Base-by-base conservation (phyloP, 2,888 invertebrate genomes). In the Caenorhabditis panamensis region DNA sequence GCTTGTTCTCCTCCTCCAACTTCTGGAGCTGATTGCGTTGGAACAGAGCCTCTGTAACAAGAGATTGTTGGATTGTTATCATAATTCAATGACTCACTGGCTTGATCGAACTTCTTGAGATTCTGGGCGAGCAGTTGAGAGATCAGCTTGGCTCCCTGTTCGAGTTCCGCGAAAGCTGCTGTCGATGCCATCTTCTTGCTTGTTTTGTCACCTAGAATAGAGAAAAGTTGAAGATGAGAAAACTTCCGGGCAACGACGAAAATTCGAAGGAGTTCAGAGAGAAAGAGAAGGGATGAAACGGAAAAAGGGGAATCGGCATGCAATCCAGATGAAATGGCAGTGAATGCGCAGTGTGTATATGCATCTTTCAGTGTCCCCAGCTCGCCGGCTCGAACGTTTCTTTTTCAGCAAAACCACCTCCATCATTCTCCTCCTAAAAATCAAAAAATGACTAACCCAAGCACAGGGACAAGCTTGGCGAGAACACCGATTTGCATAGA, bases 1-100 rank as follows among this genome's bases (percentile, higher is more conserved):
- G 63, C 6, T n/a, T 77, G 31, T 86, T 85, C 31, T 86, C 86
- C n/a, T 68, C 81, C n/a, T 86, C 83, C 54, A 91, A 69, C 44
- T 80, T 76, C 16, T 49, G 56, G 16, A 84, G 61, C 22, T 84
- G 79, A 18, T 73, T 58, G 4, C 66, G 64, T 13, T 47, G 22
- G 59, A 73, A 73, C 0, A 73, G 53, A 24, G 73, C 73, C n/a
- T 73, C 73, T 73, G 64, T 6, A 31, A 31, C 54, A 9, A 61
- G 58, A 64, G 16, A n/a, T 5, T 6, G 11, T 44, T 51, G 18
- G 22, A 24, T 37, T 11, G 13, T 20, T 56, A n/a, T n/a, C n/a
- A 4, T 5, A 20, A 24, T 6, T 24, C 2, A 16, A 37, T 24
- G 66, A 82, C 83, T 56, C 28, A 84, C 86, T 71, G 18, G 83